A percentile compares a stretch with the other conserved stretches of the same genome.
These are phyloP conservation scores for Aspidapion aeneum DNA, from an alignment of 2,888 invertebrate genomes.

Conservation along the genomic window DNA sequence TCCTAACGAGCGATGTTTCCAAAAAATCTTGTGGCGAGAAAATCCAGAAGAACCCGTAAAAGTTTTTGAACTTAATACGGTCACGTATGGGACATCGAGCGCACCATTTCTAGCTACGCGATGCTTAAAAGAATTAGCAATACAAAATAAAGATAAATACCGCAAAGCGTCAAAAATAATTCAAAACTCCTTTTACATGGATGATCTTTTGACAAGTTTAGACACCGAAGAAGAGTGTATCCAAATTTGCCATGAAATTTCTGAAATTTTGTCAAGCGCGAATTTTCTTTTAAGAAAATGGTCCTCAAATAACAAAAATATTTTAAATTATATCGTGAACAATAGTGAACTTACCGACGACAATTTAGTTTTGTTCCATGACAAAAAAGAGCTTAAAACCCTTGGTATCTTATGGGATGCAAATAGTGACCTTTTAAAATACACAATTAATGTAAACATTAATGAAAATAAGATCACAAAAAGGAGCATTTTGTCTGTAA, in stretches of 20 bases:
- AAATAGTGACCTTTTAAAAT: neutral
- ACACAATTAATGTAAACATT: neutral
- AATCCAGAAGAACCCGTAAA: conserved; percentile 6
- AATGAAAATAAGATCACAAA: neutral
- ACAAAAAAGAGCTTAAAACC: neutral
- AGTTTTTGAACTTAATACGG: conserved; percentile 16
- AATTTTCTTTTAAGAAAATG: too few relatives aligned
- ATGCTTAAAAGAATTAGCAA: too few relatives aligned
- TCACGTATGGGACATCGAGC: conserved; percentile 11
- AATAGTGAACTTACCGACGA: too few relatives aligned
- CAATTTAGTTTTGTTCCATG: neutral
- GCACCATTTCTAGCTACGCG: conserved; percentile 5
- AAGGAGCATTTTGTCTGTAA: too few relatives aligned
- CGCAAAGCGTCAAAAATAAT: too few relatives aligned
- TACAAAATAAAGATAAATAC: too few relatives aligned
- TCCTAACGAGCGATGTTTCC: conserved; percentile 13
- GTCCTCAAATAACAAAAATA: too few relatives aligned
- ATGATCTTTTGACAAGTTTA: conserved; percentile 14
- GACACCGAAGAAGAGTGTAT: too few relatives aligned
- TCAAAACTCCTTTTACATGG: conserved; percentile 13
- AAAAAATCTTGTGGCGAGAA: conserved; percentile 18
- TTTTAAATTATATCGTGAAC: too few relatives aligned
- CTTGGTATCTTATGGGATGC: conserved; percentile 7
- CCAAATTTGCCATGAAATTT: too few relatives aligned
- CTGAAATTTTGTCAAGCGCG: too few relatives aligned